These are phyloP conservation scores for Abscondita cerata DNA, from an alignment of 2,888 invertebrate genomes.

Conservation along the genomic window DNA sequence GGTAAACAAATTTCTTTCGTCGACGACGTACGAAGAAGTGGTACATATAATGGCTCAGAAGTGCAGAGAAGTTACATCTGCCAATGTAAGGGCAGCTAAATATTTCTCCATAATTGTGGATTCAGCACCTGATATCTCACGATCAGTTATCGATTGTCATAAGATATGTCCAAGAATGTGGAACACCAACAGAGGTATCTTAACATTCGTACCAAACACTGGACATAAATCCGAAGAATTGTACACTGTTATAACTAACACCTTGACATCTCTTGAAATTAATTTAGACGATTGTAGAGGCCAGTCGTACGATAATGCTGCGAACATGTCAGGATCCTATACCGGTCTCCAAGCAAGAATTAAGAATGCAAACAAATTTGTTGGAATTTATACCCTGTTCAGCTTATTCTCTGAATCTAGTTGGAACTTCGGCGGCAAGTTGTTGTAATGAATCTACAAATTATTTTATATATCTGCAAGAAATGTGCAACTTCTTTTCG, in stretches of 20 bases:
- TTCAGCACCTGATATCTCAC: not conserved
- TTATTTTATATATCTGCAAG: conserved; percentile 15
- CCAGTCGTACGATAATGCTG: conserved; percentile 18
- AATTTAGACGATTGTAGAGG: not conserved
- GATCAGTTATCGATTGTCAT: not conserved
- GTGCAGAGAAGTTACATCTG: not conserved
- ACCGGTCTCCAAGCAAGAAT: conserved; percentile 18
- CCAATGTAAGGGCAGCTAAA: not conserved
- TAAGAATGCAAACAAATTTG: conserved; percentile 6
- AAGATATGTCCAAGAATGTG: not conserved
- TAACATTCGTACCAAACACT: not conserved
- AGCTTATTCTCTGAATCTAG: conserved; percentile 18
- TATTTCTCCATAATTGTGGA: no score
- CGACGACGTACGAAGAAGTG: not conserved
- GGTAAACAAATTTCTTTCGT: not conserved
- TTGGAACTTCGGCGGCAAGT: conserved; percentile 8
- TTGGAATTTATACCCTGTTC: conserved; percentile 12
- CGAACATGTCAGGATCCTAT: conserved; percentile 14
- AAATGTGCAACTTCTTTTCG: conserved; percentile 19
- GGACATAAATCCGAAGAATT: not conserved
- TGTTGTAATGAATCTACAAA: not conserved
- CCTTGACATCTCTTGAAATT: not conserved
- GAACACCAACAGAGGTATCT: not conserved
- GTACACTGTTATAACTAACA: not conserved
- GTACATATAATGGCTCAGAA: not conserved